A percentile compares a stretch with the other conserved stretches of the same genome.
These are phyloP conservation scores for Enteromius viviparus DNA, from an alignment of 2,797 vertebrate genomes.

Conservation along the genomic window DNA sequence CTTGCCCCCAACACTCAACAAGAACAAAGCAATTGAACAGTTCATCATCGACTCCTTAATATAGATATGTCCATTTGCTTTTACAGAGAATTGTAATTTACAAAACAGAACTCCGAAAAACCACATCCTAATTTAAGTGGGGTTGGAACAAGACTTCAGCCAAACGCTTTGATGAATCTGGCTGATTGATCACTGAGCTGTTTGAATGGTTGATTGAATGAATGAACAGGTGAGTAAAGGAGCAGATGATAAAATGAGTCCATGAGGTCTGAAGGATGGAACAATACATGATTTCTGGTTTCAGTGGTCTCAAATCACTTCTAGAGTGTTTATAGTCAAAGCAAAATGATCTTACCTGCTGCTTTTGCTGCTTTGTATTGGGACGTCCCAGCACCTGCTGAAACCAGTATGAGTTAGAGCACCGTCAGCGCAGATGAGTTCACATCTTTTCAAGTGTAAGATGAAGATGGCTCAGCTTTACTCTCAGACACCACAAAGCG, in stretches of 20 bases:
- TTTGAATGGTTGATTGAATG: neutral
- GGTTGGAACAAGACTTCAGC: neutral
- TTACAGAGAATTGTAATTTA: neutral
- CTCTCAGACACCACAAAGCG: neutral
- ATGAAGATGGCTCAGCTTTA: neutral
- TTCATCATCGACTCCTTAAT: neutral
- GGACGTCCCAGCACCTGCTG: conserved; percentile 73
- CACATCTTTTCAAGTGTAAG: conserved; percentile 3
- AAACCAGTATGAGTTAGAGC: conserved; percentile 51
- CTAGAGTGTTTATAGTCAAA: neutral
- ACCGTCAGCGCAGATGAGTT: neutral
- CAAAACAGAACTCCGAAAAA: neutral
- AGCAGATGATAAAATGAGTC: neutral
- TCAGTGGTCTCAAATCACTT: neutral
- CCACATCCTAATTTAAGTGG: neutral
- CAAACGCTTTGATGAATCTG: neutral
- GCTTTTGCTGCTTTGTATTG: conserved; percentile 80
- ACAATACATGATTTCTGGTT: neutral
- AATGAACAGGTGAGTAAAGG: neutral
- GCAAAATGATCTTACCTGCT: conserved; percentile 69
- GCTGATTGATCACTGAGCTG: neutral
- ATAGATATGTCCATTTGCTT: neutral
- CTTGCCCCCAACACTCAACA: neutral
- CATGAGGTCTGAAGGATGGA: neutral
- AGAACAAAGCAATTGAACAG: neutral